A percentile compares a stretch with the other conserved stretches of the same genome.
Evolutionary conservation across 2,797 vertebrate genomes (phyloP).

Genomic region (Myotis myotis): DNA sequence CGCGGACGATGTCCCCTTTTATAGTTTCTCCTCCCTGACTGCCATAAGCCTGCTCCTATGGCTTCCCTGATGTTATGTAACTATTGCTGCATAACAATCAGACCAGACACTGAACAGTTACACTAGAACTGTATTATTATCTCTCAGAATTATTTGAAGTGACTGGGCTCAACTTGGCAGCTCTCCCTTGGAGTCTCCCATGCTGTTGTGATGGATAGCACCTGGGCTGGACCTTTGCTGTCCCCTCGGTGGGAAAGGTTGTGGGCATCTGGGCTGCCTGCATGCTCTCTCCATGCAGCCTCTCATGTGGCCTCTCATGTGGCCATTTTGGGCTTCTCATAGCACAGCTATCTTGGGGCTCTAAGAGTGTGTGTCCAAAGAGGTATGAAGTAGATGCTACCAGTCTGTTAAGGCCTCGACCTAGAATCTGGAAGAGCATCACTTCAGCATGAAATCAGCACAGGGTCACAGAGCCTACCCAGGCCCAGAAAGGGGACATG

Average conservation of each 20-base stretch:
- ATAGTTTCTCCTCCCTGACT: neutral
- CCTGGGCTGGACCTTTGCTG: neutral
- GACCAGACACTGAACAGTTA: neutral
- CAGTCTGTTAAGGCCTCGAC: neutral
- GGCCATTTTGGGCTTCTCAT: neutral
- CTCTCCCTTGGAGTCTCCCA: neutral
- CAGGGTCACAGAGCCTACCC: neutral
- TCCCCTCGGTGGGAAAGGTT: neutral
- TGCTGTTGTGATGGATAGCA: neutral
- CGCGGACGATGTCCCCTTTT: accelerated
- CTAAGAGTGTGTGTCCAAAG: neutral
- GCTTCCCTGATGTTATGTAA: neutral
- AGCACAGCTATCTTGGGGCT: neutral
- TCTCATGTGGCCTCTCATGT: neutral
- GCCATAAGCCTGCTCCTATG: neutral
- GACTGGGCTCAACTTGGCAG: too few relatives aligned
- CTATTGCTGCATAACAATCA: neutral
- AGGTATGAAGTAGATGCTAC: neutral
- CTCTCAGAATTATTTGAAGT: neutral
- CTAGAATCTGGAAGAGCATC: neutral
- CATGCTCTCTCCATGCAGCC: neutral
- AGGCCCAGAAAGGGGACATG: neutral
- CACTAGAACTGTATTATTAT: neutral
- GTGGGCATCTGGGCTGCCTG: neutral
- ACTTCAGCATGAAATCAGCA: neutral